Base-by-base conservation (phyloP, 2,797 vertebrate genomes). In the Sylvia borin region DNA sequence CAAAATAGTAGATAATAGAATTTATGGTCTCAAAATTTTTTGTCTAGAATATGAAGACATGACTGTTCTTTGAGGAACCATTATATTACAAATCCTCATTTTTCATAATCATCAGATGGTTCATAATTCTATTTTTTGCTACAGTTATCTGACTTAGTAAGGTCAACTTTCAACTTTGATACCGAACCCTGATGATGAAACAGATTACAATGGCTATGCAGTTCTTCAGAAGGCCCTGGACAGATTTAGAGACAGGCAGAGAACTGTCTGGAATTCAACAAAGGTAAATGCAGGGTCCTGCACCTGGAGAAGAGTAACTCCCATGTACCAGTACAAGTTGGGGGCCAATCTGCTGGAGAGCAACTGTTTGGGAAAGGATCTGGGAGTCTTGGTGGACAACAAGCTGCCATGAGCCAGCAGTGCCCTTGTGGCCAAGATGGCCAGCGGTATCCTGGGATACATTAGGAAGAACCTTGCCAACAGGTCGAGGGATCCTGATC, bases 261-360 rank as follows among this genome's bases (percentile, higher is more conserved):
- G 27, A 57, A 57, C 8, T 24, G 19, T 29, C 16, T 66, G 24
- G 21, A 58, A 58, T 58, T 36, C 24, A 51, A 5, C 38, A 58
- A 79, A 66, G 29, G 38, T 5, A 51, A 51, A 19, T 50, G 8
- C 43, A 51, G 19, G 11, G 14, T 58, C 38, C 20, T 73, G 24
- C 24, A n/a, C 7, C 13, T 38, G 45, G 32, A 36, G 40, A 58
- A 38, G 16, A 65, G 25, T n/a, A n/a, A 38, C 5, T 36, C 14
- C 14, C n/a, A 45, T 9, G 10, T 5, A 21, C 11, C 24, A n/a
- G 38, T 14, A 60, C 20, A 31, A 11, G 2, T 0, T 40, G 17
- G 32, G 13, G 9, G 14, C 7, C 34, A 51, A 5, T 2, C 14
- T 66, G 29, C 43, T 65, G 32, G 29, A 17, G 17, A 45, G 25